phyloP scores from a whole-genome alignment of 2,888 invertebrate genomes.

The Anoncus sp. region DNA sequence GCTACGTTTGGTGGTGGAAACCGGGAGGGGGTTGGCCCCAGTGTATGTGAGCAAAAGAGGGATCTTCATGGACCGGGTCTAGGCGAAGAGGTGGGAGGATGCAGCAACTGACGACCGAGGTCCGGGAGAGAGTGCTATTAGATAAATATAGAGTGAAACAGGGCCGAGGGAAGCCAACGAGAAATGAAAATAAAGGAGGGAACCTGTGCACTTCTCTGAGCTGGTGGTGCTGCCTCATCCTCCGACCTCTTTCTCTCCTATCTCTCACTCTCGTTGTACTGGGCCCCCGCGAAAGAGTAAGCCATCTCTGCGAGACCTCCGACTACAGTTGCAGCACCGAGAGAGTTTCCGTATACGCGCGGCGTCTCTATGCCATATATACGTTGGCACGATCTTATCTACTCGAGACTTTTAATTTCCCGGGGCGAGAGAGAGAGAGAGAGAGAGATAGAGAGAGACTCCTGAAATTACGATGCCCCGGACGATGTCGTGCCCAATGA shows the following conservation, averaged over 20 bases:
- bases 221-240: slow-evolving; percentile 37
- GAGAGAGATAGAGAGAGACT: slow-evolving; percentile 17
- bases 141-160: slow-evolving; percentile 80
- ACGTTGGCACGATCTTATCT: slow-evolving; percentile 60
- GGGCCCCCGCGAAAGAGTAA: slow-evolving; percentile 37
- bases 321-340: slow-evolving; percentile 24
- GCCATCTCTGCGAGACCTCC: slow-evolving; percentile 42
- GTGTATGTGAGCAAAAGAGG: slow-evolving; percentile 49
- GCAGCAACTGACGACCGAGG: slow-evolving; percentile 62
- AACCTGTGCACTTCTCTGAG: slow-evolving; percentile 49
- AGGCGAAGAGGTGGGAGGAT: slow-evolving; percentile 23
- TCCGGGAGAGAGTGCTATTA: slow-evolving; percentile 76
- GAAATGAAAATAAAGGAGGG: slow-evolving; percentile 64
- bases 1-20: slow-evolving; percentile 53
- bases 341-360: slow-evolving; percentile 29
- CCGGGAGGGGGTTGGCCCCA: slow-evolving; percentile 38
- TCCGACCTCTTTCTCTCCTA: slow-evolving; percentile 31
- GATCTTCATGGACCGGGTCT: slow-evolving; percentile 26
- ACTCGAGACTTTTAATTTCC: slow-evolving; percentile 60
- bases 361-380: slow-evolving; percentile 21
- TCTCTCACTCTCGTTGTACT: slow-evolving; percentile 54
- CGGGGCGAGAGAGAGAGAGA: slow-evolving; percentile 15
- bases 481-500: slow-evolving; percentile 38
- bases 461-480: slow-evolving; percentile 47
- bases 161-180: slow-evolving; percentile 59